These are phyloP conservation scores for Torymus tubicola DNA, from an alignment of 2,888 invertebrate genomes.

Conservation along the genomic window DNA sequence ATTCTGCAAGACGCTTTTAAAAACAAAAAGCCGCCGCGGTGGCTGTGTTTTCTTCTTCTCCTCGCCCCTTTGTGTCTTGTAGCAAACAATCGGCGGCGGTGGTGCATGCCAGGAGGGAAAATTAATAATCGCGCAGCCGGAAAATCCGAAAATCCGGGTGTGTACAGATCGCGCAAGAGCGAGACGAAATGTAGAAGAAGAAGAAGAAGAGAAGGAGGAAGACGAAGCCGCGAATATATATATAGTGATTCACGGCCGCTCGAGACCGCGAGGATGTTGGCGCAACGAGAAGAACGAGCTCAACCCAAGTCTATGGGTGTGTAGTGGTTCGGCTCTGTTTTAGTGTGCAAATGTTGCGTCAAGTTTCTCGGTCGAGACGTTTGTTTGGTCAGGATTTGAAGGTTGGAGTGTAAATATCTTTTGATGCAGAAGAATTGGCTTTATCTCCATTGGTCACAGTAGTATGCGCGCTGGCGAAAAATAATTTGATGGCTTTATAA, in stretches of 20 bases:
- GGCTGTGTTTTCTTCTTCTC: neutral
- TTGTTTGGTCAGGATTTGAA: too few species aligned
- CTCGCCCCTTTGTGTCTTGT: slow-evolving; percentile 33
- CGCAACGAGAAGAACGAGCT: neutral
- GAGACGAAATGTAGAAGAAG: neutral
- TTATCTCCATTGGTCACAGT: too few species aligned
- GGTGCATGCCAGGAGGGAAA: slow-evolving; percentile 8
- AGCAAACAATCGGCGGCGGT: slow-evolving; percentile 35
- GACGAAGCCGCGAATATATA: neutral
- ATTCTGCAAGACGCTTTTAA: slow-evolving; percentile 21
- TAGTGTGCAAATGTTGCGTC: too few species aligned
- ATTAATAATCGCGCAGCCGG: slow-evolving; percentile 33
- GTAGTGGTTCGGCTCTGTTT: too few species aligned
- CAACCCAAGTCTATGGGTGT: neutral
- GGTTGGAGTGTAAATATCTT: too few species aligned
- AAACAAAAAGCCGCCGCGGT: slow-evolving; percentile 5
- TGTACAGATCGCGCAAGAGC: neutral
- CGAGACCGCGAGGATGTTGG: slow-evolving; percentile 29
- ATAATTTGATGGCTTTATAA: too few species aligned
- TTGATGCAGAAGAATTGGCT: too few species aligned
- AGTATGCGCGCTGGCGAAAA: too few species aligned
- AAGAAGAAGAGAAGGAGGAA: neutral
- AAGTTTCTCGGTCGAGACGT: too few species aligned
- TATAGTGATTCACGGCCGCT: slow-evolving; percentile 32
- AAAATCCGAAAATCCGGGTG: slow-evolving; percentile 20